These are phyloP conservation scores for Periophthalmus modestus DNA, from an alignment of 2,113 vertebrate genomes.

Conservation along the genomic window DNA sequence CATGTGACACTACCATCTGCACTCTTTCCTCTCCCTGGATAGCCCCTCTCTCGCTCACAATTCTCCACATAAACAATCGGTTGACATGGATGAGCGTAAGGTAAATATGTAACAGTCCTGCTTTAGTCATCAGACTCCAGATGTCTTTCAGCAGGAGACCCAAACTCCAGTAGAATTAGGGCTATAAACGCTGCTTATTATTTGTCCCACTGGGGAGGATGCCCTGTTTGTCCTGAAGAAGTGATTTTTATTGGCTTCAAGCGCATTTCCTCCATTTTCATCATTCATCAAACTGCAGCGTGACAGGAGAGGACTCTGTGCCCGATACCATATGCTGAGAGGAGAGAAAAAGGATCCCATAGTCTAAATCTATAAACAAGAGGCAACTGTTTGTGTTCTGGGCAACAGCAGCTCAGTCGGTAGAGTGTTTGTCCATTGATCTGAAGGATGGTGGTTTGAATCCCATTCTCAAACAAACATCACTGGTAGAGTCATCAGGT, in stretches of 20 bases:
- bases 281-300: slow-evolving; percentile 28
- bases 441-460: too few relatives aligned
- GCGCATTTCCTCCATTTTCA: not conserved
- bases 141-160: slow-evolving; percentile 34
- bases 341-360: slow-evolving; percentile 17
- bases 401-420: too few relatives aligned
- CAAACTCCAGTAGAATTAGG: slow-evolving; percentile 32
- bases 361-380: not conserved
- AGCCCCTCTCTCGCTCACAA: slow-evolving; percentile 41
- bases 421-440: too few relatives aligned
- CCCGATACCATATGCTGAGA: slow-evolving; percentile 1
- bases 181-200: slow-evolving; percentile 66
- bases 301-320: slow-evolving; percentile 20
- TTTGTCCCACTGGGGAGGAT: slow-evolving; percentile 44
- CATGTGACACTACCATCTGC: slow-evolving; percentile 51
- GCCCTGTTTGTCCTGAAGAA: slow-evolving; percentile 45
- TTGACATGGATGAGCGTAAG: slow-evolving; percentile 11
- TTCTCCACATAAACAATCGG: slow-evolving; percentile 57
- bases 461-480: too few relatives aligned
- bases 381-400: too few relatives aligned
- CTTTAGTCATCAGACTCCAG: slow-evolving; percentile 61
- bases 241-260: slow-evolving; percentile 38
- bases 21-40: slow-evolving; percentile 38
- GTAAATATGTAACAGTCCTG: slow-evolving; percentile 47
- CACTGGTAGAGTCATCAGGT: too few relatives aligned